Base-by-base conservation (phyloP, 1,140 invertebrate species). In the Harlomillsia oculata region DNA sequence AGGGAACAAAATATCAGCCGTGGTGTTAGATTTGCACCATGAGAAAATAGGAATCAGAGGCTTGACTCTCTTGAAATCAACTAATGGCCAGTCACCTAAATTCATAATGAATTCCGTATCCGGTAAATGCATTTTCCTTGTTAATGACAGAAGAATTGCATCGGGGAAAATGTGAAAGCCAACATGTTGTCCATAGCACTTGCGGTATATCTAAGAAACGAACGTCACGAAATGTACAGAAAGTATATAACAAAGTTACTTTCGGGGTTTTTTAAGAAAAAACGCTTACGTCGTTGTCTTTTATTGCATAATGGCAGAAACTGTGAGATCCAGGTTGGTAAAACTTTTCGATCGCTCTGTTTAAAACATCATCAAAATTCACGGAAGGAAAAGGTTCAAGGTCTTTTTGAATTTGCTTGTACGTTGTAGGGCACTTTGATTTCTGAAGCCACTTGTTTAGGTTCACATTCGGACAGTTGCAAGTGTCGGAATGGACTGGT, bases 91-190 rank as follows among this genome's bases (percentile, higher is more conserved):
- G 72, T 98, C 93, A 16, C 93, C 93, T 14, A 98, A 76, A 75
- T 97, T 98, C 26, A 89, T 78, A 64, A 95, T 83, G 65, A 98
- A 82, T 71, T 97, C 91, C 53, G 89, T 72, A 74, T 97, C 85
- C 13, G 92, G 89, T 40, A 97, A 70, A 20, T 72, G 60, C n/a
- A 85, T 81, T 79, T 93, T 93, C 60, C 89, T 75, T 11, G 81
- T 70, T 14, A 97, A 67, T 0, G 89, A 93, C 25, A 91, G 69
- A 18, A 97, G 74, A 59, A 93, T 85, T 45, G 82, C 80, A 75
- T 97, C 93, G 71, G 87, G 82, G 74, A 97, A 97, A 80, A 93
- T 92, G 71, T 91, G 91, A 70, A 97, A 98, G 13, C 88, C 92
- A n/a, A 90, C 82, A 75, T 96, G 84, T 74, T 94, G 80, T 20